phyloP scores from a whole-genome alignment of 2,797 vertebrate species.

The Poeciliopsis presidionis region DNA sequence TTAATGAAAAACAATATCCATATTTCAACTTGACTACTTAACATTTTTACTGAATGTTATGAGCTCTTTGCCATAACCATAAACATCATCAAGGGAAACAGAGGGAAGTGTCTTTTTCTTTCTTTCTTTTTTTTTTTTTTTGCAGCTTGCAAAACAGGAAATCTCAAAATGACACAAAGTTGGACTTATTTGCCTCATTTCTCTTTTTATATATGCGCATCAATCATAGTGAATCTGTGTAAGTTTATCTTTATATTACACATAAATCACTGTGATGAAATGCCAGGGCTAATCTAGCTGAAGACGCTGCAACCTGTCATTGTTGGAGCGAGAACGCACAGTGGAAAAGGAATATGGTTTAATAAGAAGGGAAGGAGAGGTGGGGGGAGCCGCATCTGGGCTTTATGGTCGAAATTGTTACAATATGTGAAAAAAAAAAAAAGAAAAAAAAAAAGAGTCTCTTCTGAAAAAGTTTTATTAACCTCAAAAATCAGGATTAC shows the following conservation, averaged over 20 bases:
- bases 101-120: conserved; percentile 12
- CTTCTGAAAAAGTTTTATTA: conserved; percentile 58
- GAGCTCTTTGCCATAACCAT: conserved; percentile 25
- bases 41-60: conserved; percentile 22
- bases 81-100: conserved; percentile 42
- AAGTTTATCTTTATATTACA: conserved; percentile 52
- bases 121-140: background rate
- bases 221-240: conserved; percentile 57
- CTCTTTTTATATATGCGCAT: conserved; percentile 34
- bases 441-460: background rate
- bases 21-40: conserved; percentile 20
- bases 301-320: conserved; percentile 73
- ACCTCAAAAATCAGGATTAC: conserved; percentile 62
- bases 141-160: conserved; percentile 32
- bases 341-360: conserved; percentile 76
- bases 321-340: conserved; percentile 54
- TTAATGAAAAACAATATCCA: conserved; percentile 22
- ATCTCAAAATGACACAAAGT: conserved; percentile 20
- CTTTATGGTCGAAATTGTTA: conserved; percentile 70
- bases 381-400: conserved; percentile 65
- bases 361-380: conserved; percentile 58
- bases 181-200: conserved; percentile 30
- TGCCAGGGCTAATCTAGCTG: conserved; percentile 63
- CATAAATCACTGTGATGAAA: conserved; percentile 65
- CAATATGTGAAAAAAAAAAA: conserved; percentile 67